Conservation (phyloP, 2,888 invertebrate species). For the Dicyrtoma fusca region DNA sequence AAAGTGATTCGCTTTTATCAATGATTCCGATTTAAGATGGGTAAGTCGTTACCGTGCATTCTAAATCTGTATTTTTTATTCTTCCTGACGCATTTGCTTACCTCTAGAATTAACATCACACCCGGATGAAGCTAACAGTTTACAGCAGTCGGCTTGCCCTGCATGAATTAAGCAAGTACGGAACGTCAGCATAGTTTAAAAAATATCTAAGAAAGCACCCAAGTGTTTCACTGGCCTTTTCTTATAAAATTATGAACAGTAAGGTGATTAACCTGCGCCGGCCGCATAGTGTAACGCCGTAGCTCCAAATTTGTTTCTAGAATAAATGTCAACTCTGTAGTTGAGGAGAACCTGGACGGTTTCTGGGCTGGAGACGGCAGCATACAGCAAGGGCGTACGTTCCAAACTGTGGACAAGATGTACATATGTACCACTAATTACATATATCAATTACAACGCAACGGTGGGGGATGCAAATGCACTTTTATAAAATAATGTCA, state of each 20-base stretch:
- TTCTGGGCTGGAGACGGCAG: slow-evolving; percentile 55
- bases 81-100: background rate
- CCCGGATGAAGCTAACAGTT: slow-evolving; percentile 50
- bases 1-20: no score
- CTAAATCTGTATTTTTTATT: no score
- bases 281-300: slow-evolving; percentile 56
- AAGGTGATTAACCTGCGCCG: slow-evolving; percentile 51
- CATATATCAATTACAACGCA: no score
- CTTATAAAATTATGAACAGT: no score
- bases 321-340: slow-evolving; percentile 53
- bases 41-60: no score
- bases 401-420: slow-evolving; percentile 41
- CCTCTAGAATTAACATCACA: slow-evolving; percentile 55
- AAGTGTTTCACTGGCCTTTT: no score
- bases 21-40: no score
- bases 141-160: slow-evolving; percentile 56
- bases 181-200: no score
- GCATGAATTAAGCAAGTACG: background rate
- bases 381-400: slow-evolving; percentile 54
- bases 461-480: background rate
- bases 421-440: no score
- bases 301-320: slow-evolving; percentile 56
- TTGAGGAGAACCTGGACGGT: slow-evolving; percentile 54
- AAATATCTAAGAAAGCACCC: no score
- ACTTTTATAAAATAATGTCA: background rate